Evolutionary conservation across 2,797 vertebrate genomes (phyloP).

Genomic region (Schizopygopsis malacanthus): DNA sequence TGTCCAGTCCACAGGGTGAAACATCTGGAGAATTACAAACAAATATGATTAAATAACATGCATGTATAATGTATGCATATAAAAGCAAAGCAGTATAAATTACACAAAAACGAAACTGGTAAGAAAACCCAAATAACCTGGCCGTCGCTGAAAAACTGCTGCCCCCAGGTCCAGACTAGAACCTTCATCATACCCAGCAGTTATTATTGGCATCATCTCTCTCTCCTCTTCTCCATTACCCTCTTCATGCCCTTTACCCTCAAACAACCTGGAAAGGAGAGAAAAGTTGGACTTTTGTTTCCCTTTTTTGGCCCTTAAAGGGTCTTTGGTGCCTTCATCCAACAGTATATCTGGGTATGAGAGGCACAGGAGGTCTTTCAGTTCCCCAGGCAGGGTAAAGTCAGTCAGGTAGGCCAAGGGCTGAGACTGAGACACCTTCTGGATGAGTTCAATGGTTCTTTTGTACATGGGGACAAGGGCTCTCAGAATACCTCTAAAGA

Average conservation of each 20-base stretch:
- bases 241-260: neutral
- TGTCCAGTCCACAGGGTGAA: slow-evolving; percentile 36
- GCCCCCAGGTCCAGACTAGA: slow-evolving; percentile 70
- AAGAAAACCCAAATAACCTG: slow-evolving; percentile 64
- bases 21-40: neutral
- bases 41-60: neutral
- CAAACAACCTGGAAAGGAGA: slow-evolving; percentile 51
- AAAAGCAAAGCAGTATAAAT: neutral
- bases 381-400: slow-evolving; percentile 69
- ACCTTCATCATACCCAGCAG: neutral
- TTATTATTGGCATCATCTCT: neutral
- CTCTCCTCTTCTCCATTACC: neutral
- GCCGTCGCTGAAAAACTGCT: slow-evolving; percentile 57
- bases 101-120: neutral
- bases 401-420: slow-evolving; percentile 76
- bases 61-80: neutral
- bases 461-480: slow-evolving; percentile 70
- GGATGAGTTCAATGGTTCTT: slow-evolving; percentile 64
- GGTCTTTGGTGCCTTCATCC: neutral
- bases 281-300: slow-evolving; percentile 8
- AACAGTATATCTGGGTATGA: slow-evolving; percentile 45
- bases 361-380: slow-evolving; percentile 68
- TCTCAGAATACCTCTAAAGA: slow-evolving; percentile 73
- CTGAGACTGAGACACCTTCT: slow-evolving; percentile 60
- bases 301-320: too few species aligned